Conservation (phyloP, 2,797 vertebrate genomes). For the Silurus aristotelis region DNA sequence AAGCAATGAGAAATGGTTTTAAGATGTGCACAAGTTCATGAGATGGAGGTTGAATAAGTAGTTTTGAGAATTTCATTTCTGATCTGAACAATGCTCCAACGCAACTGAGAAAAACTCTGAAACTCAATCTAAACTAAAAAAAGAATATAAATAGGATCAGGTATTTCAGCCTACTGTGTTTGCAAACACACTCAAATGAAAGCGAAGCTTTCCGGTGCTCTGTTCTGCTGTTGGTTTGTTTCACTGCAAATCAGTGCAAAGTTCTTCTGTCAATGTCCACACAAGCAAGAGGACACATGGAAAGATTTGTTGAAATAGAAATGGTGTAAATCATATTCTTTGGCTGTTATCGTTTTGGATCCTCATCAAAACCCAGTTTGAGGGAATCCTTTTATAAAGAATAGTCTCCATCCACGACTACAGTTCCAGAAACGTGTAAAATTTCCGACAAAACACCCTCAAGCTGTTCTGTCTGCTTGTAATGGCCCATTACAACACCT, state of each 20-base stretch:
- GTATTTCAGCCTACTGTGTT: neutral
- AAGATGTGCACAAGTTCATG: too few relatives aligned
- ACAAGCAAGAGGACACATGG: neutral
- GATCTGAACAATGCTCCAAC: too few relatives aligned
- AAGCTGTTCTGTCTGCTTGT: slow-evolving; percentile 1
- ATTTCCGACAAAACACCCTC: neutral
- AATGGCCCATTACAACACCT: neutral
- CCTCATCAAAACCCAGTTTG: neutral
- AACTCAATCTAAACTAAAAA: neutral
- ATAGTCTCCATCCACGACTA: neutral
- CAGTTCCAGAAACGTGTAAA: neutral
- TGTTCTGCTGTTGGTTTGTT: neutral
- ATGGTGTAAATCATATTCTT: neutral
- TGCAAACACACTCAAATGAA: neutral
- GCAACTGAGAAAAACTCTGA: too few relatives aligned
- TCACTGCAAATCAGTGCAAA: neutral
- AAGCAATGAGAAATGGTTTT: too few relatives aligned
- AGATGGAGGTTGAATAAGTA: too few relatives aligned
- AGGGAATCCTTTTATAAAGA: neutral
- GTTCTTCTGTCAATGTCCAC: neutral
- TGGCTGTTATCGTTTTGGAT: neutral
- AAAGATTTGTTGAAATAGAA: neutral
- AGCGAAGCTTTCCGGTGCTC: neutral
- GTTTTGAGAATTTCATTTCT: too few relatives aligned
- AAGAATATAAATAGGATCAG: neutral